Base-by-base conservation (phyloP, 2,113 vertebrate species). In the Rhegmatorhina hoffmannsi region DNA sequence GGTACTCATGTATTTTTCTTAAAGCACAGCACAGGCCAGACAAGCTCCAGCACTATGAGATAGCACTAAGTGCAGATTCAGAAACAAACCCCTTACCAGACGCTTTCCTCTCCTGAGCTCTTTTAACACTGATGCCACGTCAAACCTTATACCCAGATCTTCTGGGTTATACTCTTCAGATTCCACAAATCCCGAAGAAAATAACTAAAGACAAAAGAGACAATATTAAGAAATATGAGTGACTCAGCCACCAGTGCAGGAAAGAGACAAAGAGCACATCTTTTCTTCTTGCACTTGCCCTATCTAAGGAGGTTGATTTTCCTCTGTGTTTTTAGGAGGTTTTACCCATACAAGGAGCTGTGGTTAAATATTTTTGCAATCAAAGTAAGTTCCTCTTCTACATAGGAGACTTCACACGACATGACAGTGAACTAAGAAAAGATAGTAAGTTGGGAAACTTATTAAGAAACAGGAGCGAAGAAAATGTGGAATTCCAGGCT, bases 161-260 rank as follows among this genome's bases (percentile, higher is more conserved):
- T 26, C 14, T 53, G 93, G 28, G 29, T 96, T 95, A 29, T 90
- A 67, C 38, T 92, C 94, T 56, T 98, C 97, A 90, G 92, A 96
- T 95, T 98, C 98, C 84, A 98, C 97, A 92, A 98, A 97, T 85
- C 92, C 98, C 20, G 98, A 97, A 86, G 98, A 98, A 96, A 96
- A 98, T n/a, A 98, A 94, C 98, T 98, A 53, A 24, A 96, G 46
- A 92, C 56, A 79, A 74, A 83, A 87, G 52, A 85, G 63, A 82
- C 1, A 1, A 19, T 20, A 66, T 25, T 49, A 90, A 36, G 17
- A 79, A 69, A 44, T 67, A 77, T 67, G 17, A 78, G 29, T 6
- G 33, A 82, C 29, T 68, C 12, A 10, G 34, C 70, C 47, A 84
- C 13, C 43, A 49, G 26, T 13, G 9, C 9, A 75, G 38, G 79